Evolutionary conservation across 35 echinoderm and acorn worm species (phyloP).

Genomic region (Holothuria glaberrima): DNA sequence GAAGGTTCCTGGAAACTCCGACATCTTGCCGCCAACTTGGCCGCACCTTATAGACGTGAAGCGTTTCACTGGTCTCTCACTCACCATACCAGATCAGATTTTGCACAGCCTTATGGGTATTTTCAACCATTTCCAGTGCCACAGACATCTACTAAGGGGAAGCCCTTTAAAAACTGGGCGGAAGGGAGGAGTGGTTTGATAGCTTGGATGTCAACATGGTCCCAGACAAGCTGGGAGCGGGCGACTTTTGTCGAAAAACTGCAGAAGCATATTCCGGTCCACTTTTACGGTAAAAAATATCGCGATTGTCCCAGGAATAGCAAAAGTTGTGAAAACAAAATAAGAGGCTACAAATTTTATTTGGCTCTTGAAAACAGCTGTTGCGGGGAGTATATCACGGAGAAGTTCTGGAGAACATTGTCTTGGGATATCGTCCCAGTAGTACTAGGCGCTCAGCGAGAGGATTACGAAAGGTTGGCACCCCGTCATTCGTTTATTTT

Average conservation of each 20-base stretch:
- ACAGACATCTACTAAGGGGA: background rate
- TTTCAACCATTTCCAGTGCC: background rate
- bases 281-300: background rate
- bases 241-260: background rate
- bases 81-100: background rate
- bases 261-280: background rate
- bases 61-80: background rate
- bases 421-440: constrained; percentile 43
- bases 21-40: background rate
- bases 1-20: background rate
- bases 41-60: background rate
- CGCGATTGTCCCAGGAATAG: background rate
- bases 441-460: constrained; percentile 41
- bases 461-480: constrained; percentile 54
- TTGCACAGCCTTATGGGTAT: background rate
- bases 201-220: constrained; percentile 7
- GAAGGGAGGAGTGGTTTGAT: background rate
- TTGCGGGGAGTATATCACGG: constrained; percentile 66
- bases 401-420: constrained; percentile 67
- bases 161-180: background rate
- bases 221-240: background rate
- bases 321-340: background rate
- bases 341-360: constrained; percentile 62
- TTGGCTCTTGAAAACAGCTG: constrained; percentile 58
- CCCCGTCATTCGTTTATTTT: constrained; percentile 60